Conservation (phyloP, 2,113 vertebrate genomes). For the Procapra przewalskii region DNA sequence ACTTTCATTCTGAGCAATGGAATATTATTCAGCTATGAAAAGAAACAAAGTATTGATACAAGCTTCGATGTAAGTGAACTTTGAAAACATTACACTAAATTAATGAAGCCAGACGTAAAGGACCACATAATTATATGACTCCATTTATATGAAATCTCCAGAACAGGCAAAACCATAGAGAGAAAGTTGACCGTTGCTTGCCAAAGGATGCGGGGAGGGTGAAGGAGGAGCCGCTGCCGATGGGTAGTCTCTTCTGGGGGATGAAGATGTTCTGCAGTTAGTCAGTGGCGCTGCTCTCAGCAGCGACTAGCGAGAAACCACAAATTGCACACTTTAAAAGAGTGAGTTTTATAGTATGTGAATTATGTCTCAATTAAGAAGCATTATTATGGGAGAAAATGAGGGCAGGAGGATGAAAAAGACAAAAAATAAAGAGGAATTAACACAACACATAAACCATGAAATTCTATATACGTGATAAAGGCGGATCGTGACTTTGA, state of each 20-base stretch:
- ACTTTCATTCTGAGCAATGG: neutral
- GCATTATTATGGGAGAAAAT: too few species aligned
- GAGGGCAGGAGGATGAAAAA: neutral
- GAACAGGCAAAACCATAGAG: neutral
- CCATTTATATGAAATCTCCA: neutral
- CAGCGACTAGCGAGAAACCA: neutral
- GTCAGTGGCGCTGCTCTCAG: neutral
- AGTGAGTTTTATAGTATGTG: neutral
- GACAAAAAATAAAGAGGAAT: neutral
- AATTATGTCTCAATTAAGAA: neutral
- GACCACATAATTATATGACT: neutral
- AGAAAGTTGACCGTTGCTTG: neutral
- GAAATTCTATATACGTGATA: neutral
- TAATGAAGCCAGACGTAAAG: neutral
- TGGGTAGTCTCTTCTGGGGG: neutral
- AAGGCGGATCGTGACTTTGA: neutral
- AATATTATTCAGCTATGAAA: neutral
- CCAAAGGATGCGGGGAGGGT: neutral
- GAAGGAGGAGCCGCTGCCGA: fast-evolving
- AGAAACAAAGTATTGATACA: neutral
- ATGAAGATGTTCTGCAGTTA: neutral
- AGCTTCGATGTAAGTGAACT: neutral
- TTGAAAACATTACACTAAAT: neutral
- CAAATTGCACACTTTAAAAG: neutral
- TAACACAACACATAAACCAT: neutral